These are phyloP conservation scores for Enoplosus armatus DNA, from an alignment of 2,797 vertebrate genomes.

Conservation along the genomic window DNA sequence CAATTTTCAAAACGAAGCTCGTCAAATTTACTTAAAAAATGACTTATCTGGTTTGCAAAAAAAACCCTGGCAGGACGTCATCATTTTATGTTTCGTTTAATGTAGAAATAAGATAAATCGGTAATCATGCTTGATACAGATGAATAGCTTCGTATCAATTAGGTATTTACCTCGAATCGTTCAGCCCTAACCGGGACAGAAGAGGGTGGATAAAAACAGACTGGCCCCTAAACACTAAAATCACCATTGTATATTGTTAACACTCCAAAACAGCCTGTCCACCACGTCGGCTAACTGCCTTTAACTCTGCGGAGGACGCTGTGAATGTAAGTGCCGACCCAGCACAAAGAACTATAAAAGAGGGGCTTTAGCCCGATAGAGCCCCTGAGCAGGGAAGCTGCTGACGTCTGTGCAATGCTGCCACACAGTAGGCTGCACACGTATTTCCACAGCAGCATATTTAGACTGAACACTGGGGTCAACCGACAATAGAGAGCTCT, in stretches of 20 bases:
- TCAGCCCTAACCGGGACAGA: background rate
- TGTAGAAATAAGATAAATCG: background rate
- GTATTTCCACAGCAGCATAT: conserved; percentile 49
- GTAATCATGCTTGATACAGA: background rate
- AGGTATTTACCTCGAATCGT: too few species aligned
- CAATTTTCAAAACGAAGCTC: background rate
- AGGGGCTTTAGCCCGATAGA: conserved; percentile 52
- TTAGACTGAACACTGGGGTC: conserved; percentile 22
- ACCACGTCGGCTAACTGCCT: background rate
- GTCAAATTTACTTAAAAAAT: background rate
- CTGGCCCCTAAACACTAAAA: background rate
- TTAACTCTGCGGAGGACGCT: background rate
- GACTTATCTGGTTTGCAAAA: background rate
- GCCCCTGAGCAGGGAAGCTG: conserved; percentile 44
- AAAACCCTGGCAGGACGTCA: background rate
- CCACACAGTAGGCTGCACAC: conserved; percentile 44
- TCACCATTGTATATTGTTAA: conserved; percentile 16
- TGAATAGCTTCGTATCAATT: too few species aligned
- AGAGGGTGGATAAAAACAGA: background rate
- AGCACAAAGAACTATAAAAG: conserved; percentile 60
- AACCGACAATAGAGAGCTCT: conserved; percentile 43
- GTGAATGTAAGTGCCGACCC: conserved; percentile 54
- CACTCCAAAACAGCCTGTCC: background rate
- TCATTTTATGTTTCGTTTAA: background rate
- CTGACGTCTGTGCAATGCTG: conserved; percentile 45